phyloP scores from a whole-genome alignment of 2,113 vertebrate species.

The Chionis minor region DNA sequence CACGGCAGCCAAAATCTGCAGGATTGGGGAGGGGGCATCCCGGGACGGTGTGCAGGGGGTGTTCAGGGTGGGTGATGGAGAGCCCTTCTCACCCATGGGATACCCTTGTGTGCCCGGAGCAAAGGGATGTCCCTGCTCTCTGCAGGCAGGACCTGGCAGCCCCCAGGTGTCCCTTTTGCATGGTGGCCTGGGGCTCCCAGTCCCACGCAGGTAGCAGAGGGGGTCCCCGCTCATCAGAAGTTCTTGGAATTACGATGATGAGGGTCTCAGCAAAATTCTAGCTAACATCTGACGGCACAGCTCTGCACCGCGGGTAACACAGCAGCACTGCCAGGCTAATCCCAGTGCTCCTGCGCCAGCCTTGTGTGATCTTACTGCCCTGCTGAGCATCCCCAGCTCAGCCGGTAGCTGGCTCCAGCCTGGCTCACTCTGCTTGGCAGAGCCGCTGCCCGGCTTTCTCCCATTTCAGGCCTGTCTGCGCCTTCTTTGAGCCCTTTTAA shows the following conservation, averaged over 20 bases:
- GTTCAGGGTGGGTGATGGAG: accelerated
- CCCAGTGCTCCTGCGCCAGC: accelerated
- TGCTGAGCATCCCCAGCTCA: accelerated
- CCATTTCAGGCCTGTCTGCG: background rate
- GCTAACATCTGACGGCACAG: background rate
- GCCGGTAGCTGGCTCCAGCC: background rate
- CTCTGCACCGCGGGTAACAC: accelerated
- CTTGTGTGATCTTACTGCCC: background rate
- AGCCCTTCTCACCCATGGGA: background rate
- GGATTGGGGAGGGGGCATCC: background rate
- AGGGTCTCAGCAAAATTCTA: background rate
- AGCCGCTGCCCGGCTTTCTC: background rate
- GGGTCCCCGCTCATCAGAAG: background rate
- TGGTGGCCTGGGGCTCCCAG: background rate
- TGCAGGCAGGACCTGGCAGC: background rate
- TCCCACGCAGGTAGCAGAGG: background rate
- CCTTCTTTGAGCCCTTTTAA: background rate
- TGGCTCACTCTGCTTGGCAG: background rate
- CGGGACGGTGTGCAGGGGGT: background rate
- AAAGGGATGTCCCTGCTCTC: background rate
- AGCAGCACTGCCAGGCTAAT: background rate
- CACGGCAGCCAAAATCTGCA: background rate
- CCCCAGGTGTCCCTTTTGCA: accelerated
- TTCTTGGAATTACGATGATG: background rate
- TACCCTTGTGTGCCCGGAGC: background rate